Evolutionary conservation across 1,140 invertebrate genomes (phyloP).

Genomic region (Dendrolimus kikuchii): DNA sequence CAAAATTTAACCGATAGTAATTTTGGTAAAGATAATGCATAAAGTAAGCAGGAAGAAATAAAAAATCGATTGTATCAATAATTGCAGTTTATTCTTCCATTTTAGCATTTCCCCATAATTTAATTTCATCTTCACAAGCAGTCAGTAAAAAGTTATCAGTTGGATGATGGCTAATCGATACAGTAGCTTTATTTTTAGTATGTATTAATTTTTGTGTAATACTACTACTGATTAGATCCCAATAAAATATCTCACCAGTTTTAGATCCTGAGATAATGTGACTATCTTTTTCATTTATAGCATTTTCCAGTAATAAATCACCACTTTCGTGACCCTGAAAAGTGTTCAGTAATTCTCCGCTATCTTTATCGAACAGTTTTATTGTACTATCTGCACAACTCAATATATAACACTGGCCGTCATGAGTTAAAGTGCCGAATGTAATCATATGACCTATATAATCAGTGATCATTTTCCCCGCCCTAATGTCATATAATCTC

Average conservation of each 20-base stretch:
- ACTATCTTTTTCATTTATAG: slow-evolving; percentile 85
- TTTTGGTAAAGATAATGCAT: no score
- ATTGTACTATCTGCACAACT: slow-evolving; percentile 88
- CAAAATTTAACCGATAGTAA: no score
- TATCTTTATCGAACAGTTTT: slow-evolving; percentile 88
- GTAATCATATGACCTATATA: slow-evolving; percentile 87
- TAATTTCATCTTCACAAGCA: slow-evolving; percentile 77
- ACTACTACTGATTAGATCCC: slow-evolving; percentile 87
- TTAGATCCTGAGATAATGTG: slow-evolving; percentile 91
- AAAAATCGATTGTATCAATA: neutral
- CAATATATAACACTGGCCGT: slow-evolving; percentile 89
- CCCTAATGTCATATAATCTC: slow-evolving; percentile 91
- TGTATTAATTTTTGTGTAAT: slow-evolving; percentile 71
- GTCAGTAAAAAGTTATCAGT: slow-evolving; percentile 78
- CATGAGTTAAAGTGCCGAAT: slow-evolving; percentile 83
- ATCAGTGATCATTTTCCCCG: slow-evolving; percentile 87
- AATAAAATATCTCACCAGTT: slow-evolving; percentile 88
- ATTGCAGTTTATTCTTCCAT: slow-evolving; percentile 21
- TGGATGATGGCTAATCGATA: slow-evolving; percentile 83
- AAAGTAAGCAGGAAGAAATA: neutral
- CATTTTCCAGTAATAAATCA: slow-evolving; percentile 90
- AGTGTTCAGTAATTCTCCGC: slow-evolving; percentile 69
- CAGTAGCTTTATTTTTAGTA: slow-evolving; percentile 70
- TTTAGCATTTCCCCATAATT: slow-evolving; percentile 72
- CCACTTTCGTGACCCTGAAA: slow-evolving; percentile 85